phyloP scores from a whole-genome alignment of 2,113 vertebrate species.

The Chiloscyllium plagiosum region DNA sequence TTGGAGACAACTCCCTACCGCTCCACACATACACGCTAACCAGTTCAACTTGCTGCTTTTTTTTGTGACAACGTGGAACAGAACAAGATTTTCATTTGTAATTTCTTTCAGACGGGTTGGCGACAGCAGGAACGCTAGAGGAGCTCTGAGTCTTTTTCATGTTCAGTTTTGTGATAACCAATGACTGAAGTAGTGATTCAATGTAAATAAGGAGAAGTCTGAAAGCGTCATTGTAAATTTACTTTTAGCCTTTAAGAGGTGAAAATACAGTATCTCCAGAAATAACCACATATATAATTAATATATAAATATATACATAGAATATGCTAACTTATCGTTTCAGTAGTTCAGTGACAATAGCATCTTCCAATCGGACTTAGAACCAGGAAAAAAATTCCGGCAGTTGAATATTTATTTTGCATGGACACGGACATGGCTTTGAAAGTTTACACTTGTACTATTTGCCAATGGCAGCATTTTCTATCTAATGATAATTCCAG shows the following conservation, averaged over 20 bases:
- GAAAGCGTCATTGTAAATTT: not conserved
- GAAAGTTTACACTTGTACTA: not conserved
- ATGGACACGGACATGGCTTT: not conserved
- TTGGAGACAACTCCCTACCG: not conserved
- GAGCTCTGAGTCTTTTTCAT: not conserved
- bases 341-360: not conserved
- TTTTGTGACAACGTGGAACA: not conserved
- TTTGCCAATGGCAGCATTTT: not conserved
- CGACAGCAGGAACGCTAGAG: not conserved
- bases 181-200: not conserved
- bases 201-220: not conserved
- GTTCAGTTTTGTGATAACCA: not conserved
- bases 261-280: not conserved
- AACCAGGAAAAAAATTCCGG: not conserved
- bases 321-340: not conserved
- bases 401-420: not conserved
- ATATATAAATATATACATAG: not conserved
- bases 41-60: not conserved
- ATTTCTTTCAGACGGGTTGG: not conserved
- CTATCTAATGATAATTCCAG: not conserved
- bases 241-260: not conserved
- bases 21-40: too few species aligned
- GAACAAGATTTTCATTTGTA: not conserved
- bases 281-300: not conserved
- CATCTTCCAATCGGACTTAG: too few species aligned